These are phyloP conservation scores for Pseudomyrmex sp. DNA, from an alignment of 1,140 invertebrate genomes.

Conservation along the genomic window DNA sequence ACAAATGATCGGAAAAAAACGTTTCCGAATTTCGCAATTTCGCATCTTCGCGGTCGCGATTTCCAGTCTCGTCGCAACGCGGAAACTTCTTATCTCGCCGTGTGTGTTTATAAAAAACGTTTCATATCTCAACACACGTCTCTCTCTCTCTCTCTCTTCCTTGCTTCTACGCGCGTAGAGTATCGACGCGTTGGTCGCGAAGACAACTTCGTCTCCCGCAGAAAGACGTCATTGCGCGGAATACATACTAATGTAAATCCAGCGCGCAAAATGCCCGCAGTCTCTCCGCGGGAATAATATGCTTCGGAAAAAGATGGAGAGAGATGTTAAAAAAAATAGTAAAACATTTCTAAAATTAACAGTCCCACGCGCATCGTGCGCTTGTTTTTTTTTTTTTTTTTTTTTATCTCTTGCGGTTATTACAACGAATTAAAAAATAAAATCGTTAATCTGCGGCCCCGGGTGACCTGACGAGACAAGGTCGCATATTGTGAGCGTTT, in stretches of 20 bases:
- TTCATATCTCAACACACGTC: slow-evolving; percentile 18
- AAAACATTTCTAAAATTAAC: not conserved
- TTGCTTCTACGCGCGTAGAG: too few relatives aligned
- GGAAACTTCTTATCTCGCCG: slow-evolving; percentile 47
- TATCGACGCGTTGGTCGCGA: not conserved
- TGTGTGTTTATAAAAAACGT: slow-evolving; percentile 38
- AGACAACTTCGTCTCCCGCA: not conserved
- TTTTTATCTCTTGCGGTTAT: slow-evolving; percentile 39
- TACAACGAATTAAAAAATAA: slow-evolving; percentile 42
- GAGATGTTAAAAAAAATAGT: not conserved
- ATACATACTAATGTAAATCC: too few relatives aligned
- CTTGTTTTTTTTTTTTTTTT: too few relatives aligned
- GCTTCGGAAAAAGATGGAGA: too few relatives aligned
- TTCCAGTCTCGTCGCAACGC: slow-evolving; percentile 1
- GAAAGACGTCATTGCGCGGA: slow-evolving; percentile 1
- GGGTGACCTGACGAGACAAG: slow-evolving; percentile 55
- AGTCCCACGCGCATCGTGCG: not conserved
- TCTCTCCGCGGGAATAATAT: too few relatives aligned
- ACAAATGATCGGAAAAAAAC: slow-evolving; percentile 5
- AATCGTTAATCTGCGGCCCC: slow-evolving; percentile 61
- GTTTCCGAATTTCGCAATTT: too few relatives aligned
- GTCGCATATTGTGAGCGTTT: slow-evolving; percentile 53
- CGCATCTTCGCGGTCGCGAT: not conserved
- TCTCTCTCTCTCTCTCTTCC: too few relatives aligned
- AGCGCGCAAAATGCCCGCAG: too few relatives aligned